Evolutionary conservation across 2,888 invertebrate species (phyloP).

Genomic region (Crossocerus cetratus): DNA sequence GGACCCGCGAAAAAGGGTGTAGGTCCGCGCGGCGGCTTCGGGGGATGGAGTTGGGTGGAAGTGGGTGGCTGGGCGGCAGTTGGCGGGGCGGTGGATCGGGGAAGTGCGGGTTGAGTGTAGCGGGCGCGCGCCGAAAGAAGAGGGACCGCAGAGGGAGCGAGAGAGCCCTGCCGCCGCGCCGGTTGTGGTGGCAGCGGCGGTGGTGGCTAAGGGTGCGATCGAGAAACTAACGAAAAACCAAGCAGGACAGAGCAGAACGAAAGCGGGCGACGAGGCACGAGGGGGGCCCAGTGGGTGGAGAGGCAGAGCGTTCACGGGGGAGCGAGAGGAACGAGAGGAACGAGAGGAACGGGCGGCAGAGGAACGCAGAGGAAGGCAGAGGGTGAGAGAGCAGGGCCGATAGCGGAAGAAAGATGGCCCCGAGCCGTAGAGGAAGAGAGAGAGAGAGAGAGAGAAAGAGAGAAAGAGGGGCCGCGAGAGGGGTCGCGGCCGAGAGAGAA

Average conservation of each 20-base stretch:
- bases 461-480: conserved; percentile 30
- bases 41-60: conserved; percentile 16
- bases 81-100: conserved; percentile 28
- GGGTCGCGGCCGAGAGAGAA: conserved; percentile 52
- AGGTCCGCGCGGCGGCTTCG: conserved; percentile 57
- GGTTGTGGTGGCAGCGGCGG: conserved; percentile 4
- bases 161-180: conserved; percentile 25
- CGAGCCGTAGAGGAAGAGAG: conserved; percentile 6
- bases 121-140: conserved; percentile 1
- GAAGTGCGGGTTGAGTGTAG: background rate
- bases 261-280: conserved; percentile 34
- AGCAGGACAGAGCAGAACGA: conserved; percentile 29
- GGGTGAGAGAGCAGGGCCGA: conserved; percentile 39
- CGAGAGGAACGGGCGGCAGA: conserved; percentile 35
- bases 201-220: conserved; percentile 24
- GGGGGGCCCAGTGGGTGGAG: conserved; percentile 26
- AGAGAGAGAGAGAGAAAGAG: conserved; percentile 36
- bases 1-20: conserved; percentile 62
- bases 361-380: conserved; percentile 34
- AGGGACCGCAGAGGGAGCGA: conserved; percentile 29
- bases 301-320: conserved; percentile 25
- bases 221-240: conserved; percentile 32
- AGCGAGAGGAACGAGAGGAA: conserved; percentile 35
- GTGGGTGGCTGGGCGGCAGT: no score
- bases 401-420: conserved; percentile 17